Evolutionary conservation across 2,797 vertebrate species (phyloP).

Genomic region (Aulostomus chinensis): DNA sequence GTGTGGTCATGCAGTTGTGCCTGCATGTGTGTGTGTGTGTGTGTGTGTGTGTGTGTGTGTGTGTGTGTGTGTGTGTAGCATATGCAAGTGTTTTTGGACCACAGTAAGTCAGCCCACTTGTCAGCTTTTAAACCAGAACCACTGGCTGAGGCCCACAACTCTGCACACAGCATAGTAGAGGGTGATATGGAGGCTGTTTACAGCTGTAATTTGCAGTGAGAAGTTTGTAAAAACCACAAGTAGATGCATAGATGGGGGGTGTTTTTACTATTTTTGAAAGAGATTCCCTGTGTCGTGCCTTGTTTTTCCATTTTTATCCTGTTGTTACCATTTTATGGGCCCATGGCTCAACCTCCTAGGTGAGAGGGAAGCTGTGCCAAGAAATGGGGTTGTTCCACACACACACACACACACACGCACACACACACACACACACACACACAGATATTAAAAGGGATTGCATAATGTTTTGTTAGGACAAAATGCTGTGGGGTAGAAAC

Average conservation of each 20-base stretch:
- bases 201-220: constrained; percentile 39
- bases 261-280: constrained; percentile 31
- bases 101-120: constrained; percentile 63
- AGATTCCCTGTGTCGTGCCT: constrained; percentile 32
- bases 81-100: constrained; percentile 53
- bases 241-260: constrained; percentile 9
- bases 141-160: constrained; percentile 41
- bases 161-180: constrained; percentile 18
- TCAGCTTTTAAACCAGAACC: constrained; percentile 62
- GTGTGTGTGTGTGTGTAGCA: not conserved
- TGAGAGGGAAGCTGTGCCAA: no score
- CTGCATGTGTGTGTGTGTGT: constrained; percentile 2
- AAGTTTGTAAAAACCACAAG: constrained; percentile 25
- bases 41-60: constrained; percentile 25
- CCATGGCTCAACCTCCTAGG: constrained; percentile 33
- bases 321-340: constrained; percentile 51
- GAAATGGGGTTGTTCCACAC: no score
- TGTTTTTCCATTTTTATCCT: constrained; percentile 48
- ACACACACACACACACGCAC: constrained; percentile 7
- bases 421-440: constrained; percentile 7
- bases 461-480: constrained; percentile 15
- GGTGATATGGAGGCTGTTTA: constrained; percentile 16
- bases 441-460: constrained; percentile 22
- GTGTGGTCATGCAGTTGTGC: constrained; percentile 16
- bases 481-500: constrained; percentile 23